Base-by-base conservation (phyloP, 2,113 vertebrate genomes). In the Solea solea region DNA sequence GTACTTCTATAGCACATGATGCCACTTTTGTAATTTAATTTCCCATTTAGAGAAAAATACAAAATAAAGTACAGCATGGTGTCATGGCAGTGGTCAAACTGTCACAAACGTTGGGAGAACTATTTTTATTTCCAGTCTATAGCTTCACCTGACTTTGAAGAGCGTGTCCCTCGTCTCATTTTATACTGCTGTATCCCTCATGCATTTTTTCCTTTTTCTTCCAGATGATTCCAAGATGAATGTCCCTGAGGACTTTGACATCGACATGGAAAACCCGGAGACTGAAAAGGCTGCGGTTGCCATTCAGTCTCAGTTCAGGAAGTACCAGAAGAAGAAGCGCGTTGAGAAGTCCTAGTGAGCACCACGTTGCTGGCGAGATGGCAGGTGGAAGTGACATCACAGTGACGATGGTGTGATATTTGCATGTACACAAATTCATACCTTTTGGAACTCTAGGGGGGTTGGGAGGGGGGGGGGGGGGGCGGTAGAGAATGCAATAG, bases 271-370 rank as follows among this genome's bases (percentile, higher is more conserved):
- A 0, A 95, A 96, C 2, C 96, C 97, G 9, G 97, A 99, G 92
- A 99, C 98, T 74, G 97, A 97, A 87, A 95, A 96, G 70, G 98
- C 98, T 0, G 98, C 98, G 0, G 96, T 98, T 81, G 96, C 97
- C 74, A 99, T 99, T 91, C 98, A 99, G 89, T 98, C 96, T 45
- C 98, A 99, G 93, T 99, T 99, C 95, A 98, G 98, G 92, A 99
- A 98, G 94, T 99, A 98, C 94, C 97, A 99, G 94, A 99, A 99
- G 96, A 99, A 99, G 93, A 99, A 99, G 89, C 94, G 57, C 62
- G 95, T 39, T 74, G 92, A 87, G 54, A 96, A 98, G 92, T 97
- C 96, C 81, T 99, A 98, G 94, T 92, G 96, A 96, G 95, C 0
- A 92, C 95, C 0, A 93, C 93, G 60, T 94, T 95, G 91, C 95